Evolutionary conservation across 2,888 invertebrate species (phyloP).

Genomic region (Stegophylla sp.): DNA sequence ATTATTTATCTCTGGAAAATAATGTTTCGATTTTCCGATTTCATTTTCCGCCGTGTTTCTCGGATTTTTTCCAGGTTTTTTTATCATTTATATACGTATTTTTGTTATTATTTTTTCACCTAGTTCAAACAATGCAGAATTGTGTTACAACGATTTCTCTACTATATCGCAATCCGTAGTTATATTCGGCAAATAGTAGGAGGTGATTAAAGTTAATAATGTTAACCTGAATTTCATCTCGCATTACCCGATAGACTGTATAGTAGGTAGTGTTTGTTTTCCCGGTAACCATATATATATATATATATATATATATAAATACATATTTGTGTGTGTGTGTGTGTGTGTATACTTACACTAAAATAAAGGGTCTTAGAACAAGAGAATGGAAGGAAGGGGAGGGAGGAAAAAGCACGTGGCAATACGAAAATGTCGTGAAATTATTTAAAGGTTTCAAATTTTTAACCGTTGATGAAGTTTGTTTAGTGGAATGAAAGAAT

Average conservation of each 20-base stretch:
- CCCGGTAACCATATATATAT: neutral
- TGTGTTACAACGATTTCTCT: constrained; percentile 2
- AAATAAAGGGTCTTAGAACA: constrained; percentile 21
- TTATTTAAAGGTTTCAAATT: constrained; percentile 49
- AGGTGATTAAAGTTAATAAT: constrained; percentile 44
- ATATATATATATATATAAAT: too few species aligned
- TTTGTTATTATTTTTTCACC: neutral
- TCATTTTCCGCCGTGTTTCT: neutral
- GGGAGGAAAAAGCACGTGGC: neutral
- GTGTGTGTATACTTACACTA: too few species aligned
- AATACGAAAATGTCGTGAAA: constrained; percentile 30
- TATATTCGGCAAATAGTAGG: neutral
- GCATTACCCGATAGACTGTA: constrained; percentile 28
- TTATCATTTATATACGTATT: neutral
- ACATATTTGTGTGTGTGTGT: too few species aligned
- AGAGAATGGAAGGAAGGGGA: neutral
- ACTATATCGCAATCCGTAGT: neutral
- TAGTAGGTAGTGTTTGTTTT: constrained; percentile 9
- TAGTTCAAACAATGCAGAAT: constrained; percentile 10
- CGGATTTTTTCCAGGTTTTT: neutral
- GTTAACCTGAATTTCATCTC: constrained; percentile 8
- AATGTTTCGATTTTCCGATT: neutral
- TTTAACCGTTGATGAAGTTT: constrained; percentile 48
- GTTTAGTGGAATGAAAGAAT: constrained; percentile 54
- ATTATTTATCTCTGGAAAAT: constrained; percentile 11